Evolutionary conservation across 2,797 vertebrate genomes (phyloP), one percentile per base, ranked within the genome.

Genomic region (Leptodactylus fallax): DNA sequence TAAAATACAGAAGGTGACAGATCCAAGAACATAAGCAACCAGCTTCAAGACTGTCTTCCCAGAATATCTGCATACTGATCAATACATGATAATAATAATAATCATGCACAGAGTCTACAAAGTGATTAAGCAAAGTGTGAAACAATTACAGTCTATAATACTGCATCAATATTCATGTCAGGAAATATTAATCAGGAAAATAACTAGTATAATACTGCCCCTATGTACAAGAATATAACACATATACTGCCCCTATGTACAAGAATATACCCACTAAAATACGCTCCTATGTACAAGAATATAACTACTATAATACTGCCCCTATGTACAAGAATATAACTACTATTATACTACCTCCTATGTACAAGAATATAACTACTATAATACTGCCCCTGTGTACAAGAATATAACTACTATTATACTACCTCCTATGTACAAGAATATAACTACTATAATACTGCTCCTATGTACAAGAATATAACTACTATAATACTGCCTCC

Each of bases 31-130:
- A 81, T 69, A 63, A 25, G 23, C 12, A 56, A 7, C 61, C 51
- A 58, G 61, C 63, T 10, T 16, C 60, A 19, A 21, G 71, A 23
- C 36, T 1, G 47, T 2, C 8, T 85, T 85, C 36, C 63, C 11
- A 76, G 76, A 80, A 79, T 45, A 58, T 60, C 6, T 67, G 17
- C 27, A 65, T 36, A 10, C 71, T 60, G 79, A 36, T 72, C 61
- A 69, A 79, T 86, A 51, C 13, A 51, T 47, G 11, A 85, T 79
- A 55, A 55, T 85, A 55, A 55, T 85, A 67, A 25, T 58, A 12
- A 74, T 45, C 7, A 14, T 80, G 61, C 23, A 49, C 11, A 51
- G 12, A 69, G 19, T 55, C 16, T 71, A 10, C 11, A 7, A 9
- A 55, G 67, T 13, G 51, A 49, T 74, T 51, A 49, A 49, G 45